phyloP scores from a whole-genome alignment of 2,797 vertebrate genomes.

The Molossus alvarezi region DNA sequence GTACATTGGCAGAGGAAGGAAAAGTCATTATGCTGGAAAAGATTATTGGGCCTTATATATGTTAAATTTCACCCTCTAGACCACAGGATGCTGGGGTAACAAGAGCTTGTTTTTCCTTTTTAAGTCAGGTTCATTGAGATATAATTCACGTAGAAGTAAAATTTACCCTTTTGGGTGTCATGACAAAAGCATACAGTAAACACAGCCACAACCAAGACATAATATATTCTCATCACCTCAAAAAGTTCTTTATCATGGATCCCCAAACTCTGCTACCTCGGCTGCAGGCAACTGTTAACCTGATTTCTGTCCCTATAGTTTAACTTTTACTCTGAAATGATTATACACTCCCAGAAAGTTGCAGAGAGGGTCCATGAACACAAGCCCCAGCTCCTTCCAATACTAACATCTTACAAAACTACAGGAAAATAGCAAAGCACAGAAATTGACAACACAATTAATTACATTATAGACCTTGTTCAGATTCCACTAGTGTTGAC shows the following conservation, averaged over 20 bases:
- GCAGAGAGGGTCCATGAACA: neutral
- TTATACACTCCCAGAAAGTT: slow-evolving; percentile 11
- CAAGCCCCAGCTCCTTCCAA: neutral
- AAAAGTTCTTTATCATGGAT: neutral
- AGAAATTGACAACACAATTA: neutral
- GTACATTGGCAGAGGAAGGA: neutral
- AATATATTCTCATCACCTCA: slow-evolving; percentile 17
- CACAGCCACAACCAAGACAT: neutral
- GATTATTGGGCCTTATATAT: neutral
- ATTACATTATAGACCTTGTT: neutral
- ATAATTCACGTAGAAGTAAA: slow-evolving; percentile 45
- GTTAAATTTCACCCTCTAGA: neutral
- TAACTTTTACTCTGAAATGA: slow-evolving; percentile 61
- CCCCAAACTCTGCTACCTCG: neutral
- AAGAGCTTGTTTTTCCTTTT: slow-evolving; percentile 5
- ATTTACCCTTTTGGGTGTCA: neutral
- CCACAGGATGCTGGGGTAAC: neutral
- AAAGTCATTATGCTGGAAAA: neutral
- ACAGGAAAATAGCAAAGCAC: neutral
- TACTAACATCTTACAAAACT: slow-evolving; percentile 28
- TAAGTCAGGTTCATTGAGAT: neutral
- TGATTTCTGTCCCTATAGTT: neutral
- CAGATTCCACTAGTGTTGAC: slow-evolving; percentile 3
- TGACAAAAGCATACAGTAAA: neutral
- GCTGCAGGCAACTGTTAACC: neutral